Evolutionary conservation across 2,113 vertebrate species (phyloP).

Genomic region (Pelodiscus sinensis): DNA sequence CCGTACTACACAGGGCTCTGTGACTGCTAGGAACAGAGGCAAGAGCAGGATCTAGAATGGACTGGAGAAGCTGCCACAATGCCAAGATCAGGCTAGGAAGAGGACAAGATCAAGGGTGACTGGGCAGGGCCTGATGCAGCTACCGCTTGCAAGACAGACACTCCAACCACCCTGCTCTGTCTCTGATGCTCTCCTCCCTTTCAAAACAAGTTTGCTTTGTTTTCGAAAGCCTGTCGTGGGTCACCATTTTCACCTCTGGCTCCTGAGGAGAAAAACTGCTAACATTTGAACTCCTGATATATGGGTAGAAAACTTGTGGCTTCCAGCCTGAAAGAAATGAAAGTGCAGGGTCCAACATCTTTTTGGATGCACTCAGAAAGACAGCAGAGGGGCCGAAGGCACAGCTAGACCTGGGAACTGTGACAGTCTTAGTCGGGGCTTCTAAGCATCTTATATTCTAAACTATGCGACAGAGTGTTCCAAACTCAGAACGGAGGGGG

Average conservation of each 20-base stretch:
- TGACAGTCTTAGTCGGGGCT: neutral
- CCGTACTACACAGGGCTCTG: no score
- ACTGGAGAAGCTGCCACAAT: neutral
- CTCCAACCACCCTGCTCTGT: neutral
- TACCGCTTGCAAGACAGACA: neutral
- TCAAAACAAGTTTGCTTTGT: neutral
- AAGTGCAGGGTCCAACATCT: neutral
- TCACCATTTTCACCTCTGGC: neutral
- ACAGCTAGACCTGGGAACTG: neutral
- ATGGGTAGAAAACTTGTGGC: neutral
- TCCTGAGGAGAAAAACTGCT: neutral
- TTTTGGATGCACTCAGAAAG: neutral
- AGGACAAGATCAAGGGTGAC: neutral
- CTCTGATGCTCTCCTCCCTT: neutral
- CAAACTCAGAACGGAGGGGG: neutral
- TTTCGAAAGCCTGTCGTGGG: neutral
- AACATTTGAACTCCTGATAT: neutral
- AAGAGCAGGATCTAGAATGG: no score
- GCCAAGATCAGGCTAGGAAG: neutral
- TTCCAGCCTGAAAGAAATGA: neutral
- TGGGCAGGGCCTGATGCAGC: neutral
- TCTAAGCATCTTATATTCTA: constrained; percentile 17
- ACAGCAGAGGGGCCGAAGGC: neutral
- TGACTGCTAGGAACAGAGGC: no score
- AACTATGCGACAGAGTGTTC: neutral